phyloP scores from a whole-genome alignment of 1,140 invertebrate genomes.

The Lanistes nyassanus region DNA sequence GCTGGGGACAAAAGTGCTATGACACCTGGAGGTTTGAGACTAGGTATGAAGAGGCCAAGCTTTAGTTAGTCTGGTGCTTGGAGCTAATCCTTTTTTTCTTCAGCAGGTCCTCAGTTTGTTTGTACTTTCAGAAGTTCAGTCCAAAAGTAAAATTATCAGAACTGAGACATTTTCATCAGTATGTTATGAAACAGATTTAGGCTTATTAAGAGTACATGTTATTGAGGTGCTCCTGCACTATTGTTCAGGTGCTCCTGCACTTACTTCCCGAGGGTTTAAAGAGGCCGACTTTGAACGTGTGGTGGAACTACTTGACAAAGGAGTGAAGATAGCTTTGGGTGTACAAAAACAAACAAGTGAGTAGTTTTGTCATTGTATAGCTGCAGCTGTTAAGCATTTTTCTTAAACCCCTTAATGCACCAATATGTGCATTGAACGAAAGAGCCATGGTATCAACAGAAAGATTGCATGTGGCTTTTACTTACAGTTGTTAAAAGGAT shows the following conservation, averaged over 20 bases:
- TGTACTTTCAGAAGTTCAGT: background rate
- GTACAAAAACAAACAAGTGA: constrained; percentile 61
- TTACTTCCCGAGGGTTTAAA: constrained; percentile 91
- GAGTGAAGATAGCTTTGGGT: constrained; percentile 53
- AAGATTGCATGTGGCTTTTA: background rate
- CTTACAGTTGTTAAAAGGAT: background rate
- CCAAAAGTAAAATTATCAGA: background rate
- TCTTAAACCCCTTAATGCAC: background rate
- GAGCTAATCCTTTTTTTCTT: background rate
- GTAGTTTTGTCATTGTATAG: no score
- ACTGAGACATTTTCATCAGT: background rate
- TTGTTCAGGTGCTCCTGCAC: constrained; percentile 81
- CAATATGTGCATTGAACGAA: background rate
- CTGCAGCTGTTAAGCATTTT: background rate
- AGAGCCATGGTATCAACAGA: background rate
- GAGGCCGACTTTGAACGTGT: constrained; percentile 88
- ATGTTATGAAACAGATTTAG: no score
- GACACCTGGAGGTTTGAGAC: constrained; percentile 81
- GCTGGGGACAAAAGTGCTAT: constrained; percentile 92
- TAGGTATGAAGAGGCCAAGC: constrained; percentile 68
- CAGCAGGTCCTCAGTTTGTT: background rate
- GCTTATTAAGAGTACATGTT: background rate
- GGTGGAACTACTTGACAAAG: constrained; percentile 83
- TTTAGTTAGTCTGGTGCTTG: no score
- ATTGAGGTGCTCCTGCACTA: background rate